Percentiles rank a stretch among this genome's conserved stretches.
Conservation (phyloP, 1,140 invertebrate genomes). For the Saccostrea glomerata region DNA sequence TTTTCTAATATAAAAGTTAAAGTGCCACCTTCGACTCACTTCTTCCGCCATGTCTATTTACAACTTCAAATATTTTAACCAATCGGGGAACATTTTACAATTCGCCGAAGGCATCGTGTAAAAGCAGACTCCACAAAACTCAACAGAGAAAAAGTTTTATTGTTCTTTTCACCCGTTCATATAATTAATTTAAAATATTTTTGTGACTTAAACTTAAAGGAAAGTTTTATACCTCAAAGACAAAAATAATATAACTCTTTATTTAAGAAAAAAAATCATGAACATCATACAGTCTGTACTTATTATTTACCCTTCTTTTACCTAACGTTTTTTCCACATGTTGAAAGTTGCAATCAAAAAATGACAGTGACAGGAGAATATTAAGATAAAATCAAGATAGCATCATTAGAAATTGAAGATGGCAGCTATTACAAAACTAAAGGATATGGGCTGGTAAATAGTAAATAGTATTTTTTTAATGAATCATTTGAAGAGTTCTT, state of each 20-base stretch:
- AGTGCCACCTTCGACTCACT: neutral
- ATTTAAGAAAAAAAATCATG: too few relatives aligned
- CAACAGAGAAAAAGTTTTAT: neutral
- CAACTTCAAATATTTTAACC: conserved; percentile 21
- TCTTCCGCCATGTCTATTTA: conserved; percentile 32
- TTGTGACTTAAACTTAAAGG: too few relatives aligned
- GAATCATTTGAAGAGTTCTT: neutral
- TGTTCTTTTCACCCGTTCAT: too few relatives aligned
- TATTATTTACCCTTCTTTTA: neutral
- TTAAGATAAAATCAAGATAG: too few relatives aligned
- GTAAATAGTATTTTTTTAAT: neutral
- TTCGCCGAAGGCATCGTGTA: neutral
- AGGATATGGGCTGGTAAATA: neutral
- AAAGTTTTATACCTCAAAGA: too few relatives aligned
- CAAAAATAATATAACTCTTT: too few relatives aligned
- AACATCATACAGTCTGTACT: too few relatives aligned
- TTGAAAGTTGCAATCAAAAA: neutral
- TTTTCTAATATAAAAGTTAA: neutral
- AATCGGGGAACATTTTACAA: conserved; percentile 1
- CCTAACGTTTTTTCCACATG: neutral
- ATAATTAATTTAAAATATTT: too few relatives aligned
- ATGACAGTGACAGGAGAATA: neutral
- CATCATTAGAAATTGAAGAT: neutral
- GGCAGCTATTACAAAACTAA: neutral
- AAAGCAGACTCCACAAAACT: neutral